A percentile compares a stretch with the other conserved stretches of the same genome.
Conservation (phyloP, 2,113 vertebrate species). For the Camelus bactrianus region DNA sequence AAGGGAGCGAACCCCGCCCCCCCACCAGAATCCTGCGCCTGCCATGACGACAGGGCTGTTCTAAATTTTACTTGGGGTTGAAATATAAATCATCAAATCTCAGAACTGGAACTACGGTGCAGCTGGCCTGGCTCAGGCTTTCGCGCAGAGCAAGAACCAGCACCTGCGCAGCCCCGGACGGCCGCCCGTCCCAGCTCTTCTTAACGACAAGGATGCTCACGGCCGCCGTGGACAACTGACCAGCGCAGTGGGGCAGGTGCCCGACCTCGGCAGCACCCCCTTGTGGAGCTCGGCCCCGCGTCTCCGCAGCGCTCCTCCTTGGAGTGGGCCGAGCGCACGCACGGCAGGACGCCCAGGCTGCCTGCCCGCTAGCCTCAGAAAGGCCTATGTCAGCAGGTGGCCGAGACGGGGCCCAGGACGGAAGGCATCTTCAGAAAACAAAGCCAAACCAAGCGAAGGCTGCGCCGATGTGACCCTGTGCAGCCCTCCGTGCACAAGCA, state of each 20-base stretch:
- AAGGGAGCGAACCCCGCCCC: not conserved
- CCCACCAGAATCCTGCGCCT: not conserved
- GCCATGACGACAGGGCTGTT: accelerated
- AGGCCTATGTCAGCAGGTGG: not conserved
- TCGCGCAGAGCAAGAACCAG: accelerated
- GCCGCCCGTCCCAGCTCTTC: accelerated
- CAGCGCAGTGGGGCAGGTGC: accelerated
- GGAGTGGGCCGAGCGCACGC: accelerated
- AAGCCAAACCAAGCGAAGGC: not conserved
- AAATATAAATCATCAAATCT: accelerated
- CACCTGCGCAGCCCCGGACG: accelerated
- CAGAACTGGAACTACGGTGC: accelerated
- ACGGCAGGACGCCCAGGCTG: accelerated
- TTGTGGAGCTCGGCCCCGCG: too few relatives aligned
- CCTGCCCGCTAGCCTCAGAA: accelerated
- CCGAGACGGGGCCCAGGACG: not conserved
- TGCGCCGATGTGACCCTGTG: not conserved
- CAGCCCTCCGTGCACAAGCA: accelerated
- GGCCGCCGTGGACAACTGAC: accelerated
- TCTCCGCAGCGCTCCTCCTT: accelerated
- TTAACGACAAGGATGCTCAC: accelerated
- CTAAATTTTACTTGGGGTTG: accelerated
- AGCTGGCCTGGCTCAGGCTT: accelerated
- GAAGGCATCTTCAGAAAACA: too few relatives aligned
- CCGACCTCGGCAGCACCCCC: accelerated